Base-by-base conservation (phyloP, 2,797 vertebrate genomes). In the Buceros bicornis region DNA sequence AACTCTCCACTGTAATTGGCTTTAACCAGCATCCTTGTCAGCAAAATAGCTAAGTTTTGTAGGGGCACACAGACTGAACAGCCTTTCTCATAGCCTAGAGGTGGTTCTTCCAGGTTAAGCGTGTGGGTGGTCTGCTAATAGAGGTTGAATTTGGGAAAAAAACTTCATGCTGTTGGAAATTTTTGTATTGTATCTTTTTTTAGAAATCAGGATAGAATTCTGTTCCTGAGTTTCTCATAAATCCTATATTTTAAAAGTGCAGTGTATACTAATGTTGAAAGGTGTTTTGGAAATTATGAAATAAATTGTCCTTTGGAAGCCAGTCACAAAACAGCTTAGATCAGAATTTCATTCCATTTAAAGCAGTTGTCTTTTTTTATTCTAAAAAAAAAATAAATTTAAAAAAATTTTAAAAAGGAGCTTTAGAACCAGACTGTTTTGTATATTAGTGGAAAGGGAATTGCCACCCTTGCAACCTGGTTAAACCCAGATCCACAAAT, bases 111-210 rank as follows among this genome's bases (percentile, higher is more conserved):
- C 82, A 85, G 84, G 87, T 67, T 89, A 79, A 83, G 43, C 43
- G 29, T 83, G 95, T 97, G 96, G 95, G 96, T 97, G 96, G 96
- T 91, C 96, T 86, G 54, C 58, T 88, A 92, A 94, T 57, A 95
- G 50, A 28, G n/a, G 29, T 47, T 83, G 28, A 69, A 76, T 42
- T 73, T 18, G 5, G 53, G 71, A 69, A 56, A 53, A 37, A 57
- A 51, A 22, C 24, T 56, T 84, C 60, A 14, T 40, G 21, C 4
- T 50, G 24, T 22, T 72, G 6, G 24, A 70, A 26, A 35, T 70
- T 85, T 93, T 85, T 74, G 24, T 22, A 26, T 10, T 67, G 5
- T 11, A 11, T 20, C 6, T 42, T 54, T 40, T 77, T 92, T 72
- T 53, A 47, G 22, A 50, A 31, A 62, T 67, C 56, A 29, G 22